Percentiles rank a stretch among this genome's conserved stretches.
These are phyloP conservation scores for Hyles vespertilio DNA, from an alignment of 1,140 invertebrate genomes.

Conservation along the genomic window DNA sequence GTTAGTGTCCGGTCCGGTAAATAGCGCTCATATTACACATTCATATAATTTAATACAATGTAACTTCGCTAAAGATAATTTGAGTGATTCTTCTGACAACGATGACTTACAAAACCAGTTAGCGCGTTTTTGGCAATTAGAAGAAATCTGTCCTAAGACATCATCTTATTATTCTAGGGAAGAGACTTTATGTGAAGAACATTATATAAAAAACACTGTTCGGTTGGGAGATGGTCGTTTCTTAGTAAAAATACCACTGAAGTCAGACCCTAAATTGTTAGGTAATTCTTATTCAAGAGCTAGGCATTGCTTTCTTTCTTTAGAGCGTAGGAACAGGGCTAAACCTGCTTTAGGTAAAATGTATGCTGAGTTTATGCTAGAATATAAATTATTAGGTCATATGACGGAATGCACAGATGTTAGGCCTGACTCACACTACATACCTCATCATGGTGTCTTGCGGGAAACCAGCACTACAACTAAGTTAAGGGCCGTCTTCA, in stretches of 20 bases:
- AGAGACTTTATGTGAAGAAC: conserved; percentile 21
- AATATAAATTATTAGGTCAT: conserved; percentile 19
- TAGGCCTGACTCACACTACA: too few species aligned
- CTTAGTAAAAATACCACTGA: conserved; percentile 27
- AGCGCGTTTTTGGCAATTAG: conserved; percentile 22
- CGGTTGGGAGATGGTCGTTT: conserved; percentile 18
- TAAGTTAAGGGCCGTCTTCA: too few species aligned
- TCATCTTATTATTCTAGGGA: conserved; percentile 15
- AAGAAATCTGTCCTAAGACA: conserved; percentile 23
- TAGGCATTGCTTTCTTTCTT: conserved; percentile 21
- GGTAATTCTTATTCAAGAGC: conserved; percentile 20
- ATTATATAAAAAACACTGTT: conserved; percentile 25
- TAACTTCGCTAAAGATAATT: conserved; percentile 14
- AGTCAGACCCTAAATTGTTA: conserved; percentile 11
- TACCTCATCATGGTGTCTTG: too few species aligned
- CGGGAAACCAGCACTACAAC: too few species aligned
- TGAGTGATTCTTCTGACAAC: conserved; percentile 6
- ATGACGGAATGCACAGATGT: conserved; percentile 10
- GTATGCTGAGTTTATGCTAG: conserved; percentile 25
- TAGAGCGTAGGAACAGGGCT: conserved; percentile 18
- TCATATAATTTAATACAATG: conserved; percentile 10
- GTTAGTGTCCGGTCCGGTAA: conserved; percentile 22
- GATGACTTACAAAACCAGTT: conserved; percentile 16
- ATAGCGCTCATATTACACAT: not conserved
- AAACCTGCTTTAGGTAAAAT: conserved; percentile 11